Evolutionary conservation across 2,797 vertebrate species (phyloP), one percentile per base, ranked within the genome.

Genomic region (Graptemys geographica): DNA sequence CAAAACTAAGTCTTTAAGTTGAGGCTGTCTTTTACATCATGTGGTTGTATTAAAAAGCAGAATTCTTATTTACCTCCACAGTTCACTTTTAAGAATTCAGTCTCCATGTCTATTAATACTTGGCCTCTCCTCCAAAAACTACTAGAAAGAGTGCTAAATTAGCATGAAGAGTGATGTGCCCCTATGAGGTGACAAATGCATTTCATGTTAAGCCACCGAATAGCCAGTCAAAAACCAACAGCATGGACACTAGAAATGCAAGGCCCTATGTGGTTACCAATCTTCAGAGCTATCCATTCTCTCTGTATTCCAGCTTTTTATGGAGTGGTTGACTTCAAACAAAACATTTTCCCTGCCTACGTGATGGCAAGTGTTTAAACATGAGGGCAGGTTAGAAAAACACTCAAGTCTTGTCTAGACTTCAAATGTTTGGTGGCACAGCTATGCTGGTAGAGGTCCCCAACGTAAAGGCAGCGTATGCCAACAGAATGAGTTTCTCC

Each of bases 351-450:
- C 41, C 44, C 92, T 89, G 57, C 19, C 15, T 27, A 15, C 2
- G 4, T 49, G 44, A 41, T 74, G 8, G n/a, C 80, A 74, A 44
- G 62, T 16, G 51, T n/a, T 65, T 94, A 81, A 85, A 94, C 92
- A 83, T 87, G 92, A 82, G 88, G 79, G 81, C 13, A 90, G 81
- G 90, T 92, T 4, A 94, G 52, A 92, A 19, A 94, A 51, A 51
- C 18, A 37, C 21, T 76, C 44, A 8, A 8, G 65, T 41, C 65
- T 41, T 72, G 16, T 21, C 65, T 72, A 72, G 19, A 41, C 19
- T 41, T 41, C 65, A 72, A 72, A 37, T 21, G 19, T 72, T 41
- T 72, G n/a, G n/a, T 41, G 65, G n/a, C 65, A 72, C 37, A 37
- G 19, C n/a, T 11, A 72, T 72, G n/a, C n/a, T 72, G n/a, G 16